A percentile compares a stretch with the other conserved stretches of the same genome.
These are phyloP conservation scores for Drepana falcataria DNA, from an alignment of 2,888 invertebrate species.

Conservation along the genomic window DNA sequence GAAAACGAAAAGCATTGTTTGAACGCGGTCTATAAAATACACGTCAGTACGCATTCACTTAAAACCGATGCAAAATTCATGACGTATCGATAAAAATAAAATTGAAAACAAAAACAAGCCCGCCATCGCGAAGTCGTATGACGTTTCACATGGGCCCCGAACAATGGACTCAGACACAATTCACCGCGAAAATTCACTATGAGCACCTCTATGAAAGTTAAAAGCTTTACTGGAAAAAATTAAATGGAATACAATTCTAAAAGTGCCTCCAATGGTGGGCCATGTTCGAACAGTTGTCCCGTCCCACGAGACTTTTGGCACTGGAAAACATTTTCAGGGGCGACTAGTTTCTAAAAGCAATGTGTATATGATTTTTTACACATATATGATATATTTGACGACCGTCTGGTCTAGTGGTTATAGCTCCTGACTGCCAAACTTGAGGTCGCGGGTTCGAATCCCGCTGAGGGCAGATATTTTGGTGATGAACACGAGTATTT, in stretches of 20 bases:
- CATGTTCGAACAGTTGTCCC: slow-evolving; percentile 46
- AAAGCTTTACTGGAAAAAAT: slow-evolving; percentile 71
- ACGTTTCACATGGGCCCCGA: slow-evolving; percentile 10
- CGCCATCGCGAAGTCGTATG: not conserved
- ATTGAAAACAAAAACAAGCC: not conserved
- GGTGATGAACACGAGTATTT: no score
- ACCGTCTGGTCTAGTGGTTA: no score
- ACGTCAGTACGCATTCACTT: not conserved
- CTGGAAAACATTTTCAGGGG: slow-evolving; percentile 47
- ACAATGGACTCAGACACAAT: slow-evolving; percentile 35
- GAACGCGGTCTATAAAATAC: not conserved
- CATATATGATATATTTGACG: no score
- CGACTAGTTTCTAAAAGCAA: slow-evolving; percentile 30
- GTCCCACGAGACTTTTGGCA: slow-evolving; percentile 55
- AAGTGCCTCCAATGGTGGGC: slow-evolving; percentile 46
- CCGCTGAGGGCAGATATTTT: no score
- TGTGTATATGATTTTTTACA: slow-evolving; percentile 33
- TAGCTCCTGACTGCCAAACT: no score
- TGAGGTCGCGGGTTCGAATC: no score
- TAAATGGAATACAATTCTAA: slow-evolving; percentile 54
- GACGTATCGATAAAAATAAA: not conserved
- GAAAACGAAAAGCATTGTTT: not conserved
- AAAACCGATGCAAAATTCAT: not conserved
- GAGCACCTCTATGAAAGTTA: slow-evolving; percentile 66
- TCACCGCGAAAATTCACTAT: slow-evolving; percentile 54